Base-by-base conservation (phyloP, 2,888 invertebrate species). In the Ectobius pallidus region DNA sequence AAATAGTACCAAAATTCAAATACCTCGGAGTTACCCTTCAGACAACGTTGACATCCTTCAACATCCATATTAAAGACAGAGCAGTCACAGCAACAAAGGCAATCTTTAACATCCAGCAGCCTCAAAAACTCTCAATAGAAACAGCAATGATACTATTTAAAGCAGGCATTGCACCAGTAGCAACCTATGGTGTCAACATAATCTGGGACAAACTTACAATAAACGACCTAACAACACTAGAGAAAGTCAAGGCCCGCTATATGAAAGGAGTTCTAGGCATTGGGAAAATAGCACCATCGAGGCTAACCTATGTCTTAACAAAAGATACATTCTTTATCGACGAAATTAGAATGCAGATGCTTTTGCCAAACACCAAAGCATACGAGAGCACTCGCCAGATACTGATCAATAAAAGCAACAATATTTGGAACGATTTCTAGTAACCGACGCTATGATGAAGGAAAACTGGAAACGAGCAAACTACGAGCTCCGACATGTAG, bases 231-330 rank as follows among this genome's bases (percentile, higher is more conserved):
- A 30, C 16, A 61, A 61, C 61, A 30, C 2, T 61, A 30, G 61
- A 30, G 32, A 61, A 30, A 61, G 27, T 61, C 61, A 30, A 61
- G 22, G 61, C 30, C 9, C 16, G 61, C 3, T 61, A 61, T 16
- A 25, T 61, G 30, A 30, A 61, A 30, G n/a, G 32, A 30, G 16
- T 30, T 27, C 18, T 61, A 22, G 7, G 61, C 9, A 61, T 61
- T 16, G 61, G 61, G 61, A 61, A 61, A 22, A 30, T 30, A 61
- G 30, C 61, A 22, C 61, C 30, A 22, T 61, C 61, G 30, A 61
- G 18, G 22, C 32, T 61, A 6, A 30, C 61, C 3, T 61, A 61
- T 30, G 30, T 61, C 1, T 7, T 25, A 61, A 7, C 61, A 22
- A 61, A 61, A 61, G 32, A 30, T 16, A 30, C 3, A 1, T 61